These are phyloP conservation scores for Penaeus vannamei DNA, from an alignment of 1,140 invertebrate genomes.

Conservation along the genomic window DNA sequence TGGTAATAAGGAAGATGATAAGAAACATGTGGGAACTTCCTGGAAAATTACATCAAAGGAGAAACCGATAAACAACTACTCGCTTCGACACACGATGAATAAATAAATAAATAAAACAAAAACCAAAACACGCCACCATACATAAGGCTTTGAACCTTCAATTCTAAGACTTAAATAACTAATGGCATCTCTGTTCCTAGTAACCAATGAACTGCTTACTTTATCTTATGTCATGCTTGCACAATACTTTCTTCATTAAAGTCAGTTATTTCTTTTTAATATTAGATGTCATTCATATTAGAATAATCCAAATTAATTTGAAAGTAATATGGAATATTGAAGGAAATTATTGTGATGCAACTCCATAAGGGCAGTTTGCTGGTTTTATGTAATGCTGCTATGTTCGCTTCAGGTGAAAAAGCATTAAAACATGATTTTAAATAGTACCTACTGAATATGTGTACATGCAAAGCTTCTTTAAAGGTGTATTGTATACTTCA, in stretches of 20 bases:
- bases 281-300: conserved; percentile 60
- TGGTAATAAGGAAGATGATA: no score
- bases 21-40: no score
- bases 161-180: no score
- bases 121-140: no score
- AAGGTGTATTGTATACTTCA: conserved; percentile 60
- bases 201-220: not conserved
- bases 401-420: conserved; percentile 57
- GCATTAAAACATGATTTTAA: conserved; percentile 16
- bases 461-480: conserved; percentile 60
- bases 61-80: no score
- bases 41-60: no score
- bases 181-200: no score
- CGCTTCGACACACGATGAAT: no score
- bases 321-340: conserved; percentile 41
- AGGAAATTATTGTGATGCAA: conserved; percentile 57
- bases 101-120: no score
- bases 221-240: conserved; percentile 59
- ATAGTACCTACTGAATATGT: conserved; percentile 49
- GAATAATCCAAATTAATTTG: conserved; percentile 59
- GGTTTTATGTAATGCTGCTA: conserved; percentile 61
- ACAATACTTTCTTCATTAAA: conserved; percentile 57
- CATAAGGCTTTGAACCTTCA: no score
- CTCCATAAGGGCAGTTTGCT: conserved; percentile 64
- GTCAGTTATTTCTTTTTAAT: conserved; percentile 48